These are phyloP conservation scores for Argopecten irradians DNA, from an alignment of 1,140 invertebrate genomes.

Conservation along the genomic window DNA sequence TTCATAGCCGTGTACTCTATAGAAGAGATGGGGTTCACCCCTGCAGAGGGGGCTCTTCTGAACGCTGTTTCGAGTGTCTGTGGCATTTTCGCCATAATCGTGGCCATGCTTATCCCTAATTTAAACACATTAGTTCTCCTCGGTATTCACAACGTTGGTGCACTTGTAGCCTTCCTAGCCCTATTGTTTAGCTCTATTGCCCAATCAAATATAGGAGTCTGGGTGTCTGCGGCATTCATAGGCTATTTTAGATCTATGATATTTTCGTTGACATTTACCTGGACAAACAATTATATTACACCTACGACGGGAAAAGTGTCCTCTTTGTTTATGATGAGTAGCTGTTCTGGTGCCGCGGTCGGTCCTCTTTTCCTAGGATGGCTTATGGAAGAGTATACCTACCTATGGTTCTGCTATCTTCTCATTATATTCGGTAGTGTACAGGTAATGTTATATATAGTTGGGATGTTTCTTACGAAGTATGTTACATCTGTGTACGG, in stretches of 20 bases:
- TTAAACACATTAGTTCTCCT: neutral
- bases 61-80: neutral
- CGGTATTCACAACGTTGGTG: neutral
- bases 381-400: constrained; percentile 10
- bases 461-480: neutral
- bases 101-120: neutral
- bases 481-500: neutral
- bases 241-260: constrained; percentile 26
- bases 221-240: constrained; percentile 14
- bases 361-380: constrained; percentile 3
- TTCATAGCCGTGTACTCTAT: neutral
- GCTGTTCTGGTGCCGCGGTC: neutral
- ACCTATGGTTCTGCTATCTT: neutral
- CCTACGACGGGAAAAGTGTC: constrained; percentile 19
- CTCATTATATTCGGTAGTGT: neutral
- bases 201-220: neutral
- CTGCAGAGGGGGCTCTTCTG: neutral
- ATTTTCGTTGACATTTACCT: constrained; percentile 24
- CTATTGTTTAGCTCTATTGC: neutral
- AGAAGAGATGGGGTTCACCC: neutral
- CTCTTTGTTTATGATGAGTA: constrained; percentile 25
- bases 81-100: neutral
- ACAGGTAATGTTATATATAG: neutral
- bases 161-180: neutral
- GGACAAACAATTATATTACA: constrained; percentile 16